phyloP scores from a whole-genome alignment of 2,888 invertebrate genomes.

The Nycteola revayana region DNA sequence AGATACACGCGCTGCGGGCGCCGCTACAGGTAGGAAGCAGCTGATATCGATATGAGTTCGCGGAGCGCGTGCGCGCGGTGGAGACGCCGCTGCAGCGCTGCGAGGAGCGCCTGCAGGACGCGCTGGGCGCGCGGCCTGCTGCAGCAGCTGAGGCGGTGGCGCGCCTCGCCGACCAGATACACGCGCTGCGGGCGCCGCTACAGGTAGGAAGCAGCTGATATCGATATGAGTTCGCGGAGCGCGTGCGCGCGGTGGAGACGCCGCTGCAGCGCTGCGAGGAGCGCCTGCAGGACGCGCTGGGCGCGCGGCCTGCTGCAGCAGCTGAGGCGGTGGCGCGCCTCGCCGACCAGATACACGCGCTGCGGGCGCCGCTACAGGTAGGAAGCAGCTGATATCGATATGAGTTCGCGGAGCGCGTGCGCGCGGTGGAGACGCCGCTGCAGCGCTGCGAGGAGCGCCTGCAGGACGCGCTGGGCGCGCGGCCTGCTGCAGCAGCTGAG shows the following conservation, averaged over 20 bases:
- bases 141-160: slow-evolving; percentile 94
- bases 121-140: slow-evolving; percentile 83
- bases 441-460: slow-evolving; percentile 93
- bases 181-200: slow-evolving; percentile 88
- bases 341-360: slow-evolving; percentile 89
- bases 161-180: slow-evolving; percentile 90
- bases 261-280: slow-evolving; percentile 94
- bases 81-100: slow-evolving; percentile 92
- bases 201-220: too few relatives aligned
- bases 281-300: slow-evolving; percentile 82
- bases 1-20: slow-evolving; percentile 88
- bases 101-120: slow-evolving; percentile 86
- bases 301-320: slow-evolving; percentile 85
- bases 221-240: too few relatives aligned
- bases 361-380: slow-evolving; percentile 87
- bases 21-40: slow-evolving; percentile 83
- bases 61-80: slow-evolving; percentile 92
- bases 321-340: slow-evolving; percentile 92
- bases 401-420: slow-evolving; percentile 90
- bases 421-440: slow-evolving; percentile 92
- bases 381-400: too few relatives aligned
- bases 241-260: slow-evolving; percentile 91
- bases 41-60: too few relatives aligned
- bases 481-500: slow-evolving; percentile 87
- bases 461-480: slow-evolving; percentile 82